Base-by-base conservation (phyloP, 2,113 vertebrate species). In the Polypterus senegalus region DNA sequence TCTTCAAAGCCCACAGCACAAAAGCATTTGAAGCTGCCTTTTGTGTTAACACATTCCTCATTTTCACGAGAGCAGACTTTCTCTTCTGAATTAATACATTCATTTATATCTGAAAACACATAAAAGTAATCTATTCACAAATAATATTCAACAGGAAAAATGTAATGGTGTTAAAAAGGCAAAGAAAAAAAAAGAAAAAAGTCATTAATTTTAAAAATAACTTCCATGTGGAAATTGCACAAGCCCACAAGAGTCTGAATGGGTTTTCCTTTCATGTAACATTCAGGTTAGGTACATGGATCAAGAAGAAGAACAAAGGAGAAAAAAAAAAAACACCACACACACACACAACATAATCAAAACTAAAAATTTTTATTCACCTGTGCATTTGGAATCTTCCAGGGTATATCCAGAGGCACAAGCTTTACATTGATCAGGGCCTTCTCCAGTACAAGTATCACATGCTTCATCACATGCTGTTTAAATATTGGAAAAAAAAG, bases 381-480 rank as follows among this genome's bases (percentile, higher is more conserved):
- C 94, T 85, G 81, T 61, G 65, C 95, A 97, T 60, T 77, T 81
- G 49, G 84, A 88, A 5, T 78, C 81, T 59, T 83, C 72, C 46
- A 87, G 76, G 3, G 66, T 0, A 48, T 90, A 93, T 47, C 93
- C 94, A 0, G 79, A 7, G 47, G 84, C 47, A 11, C 94, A 97
- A 47, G 73, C 70, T 4, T 76, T 76, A 57, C 94, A 96, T 9
- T 75, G 68, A 7, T 76, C 79, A 3, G 93, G 81, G 4, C 94
- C 92, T 51, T 83, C 75, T 8, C 85, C 92, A 0, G 79, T 87
- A 78, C 95, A 98, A 49, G 86, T 84, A 1, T 77, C 9, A 46
- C 95, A 98, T 44, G 79, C 87, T 43, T 64, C 49, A 65, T 97
- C 88, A 68, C 95, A 98, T 2, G 74, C 95, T 98, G 64, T 46